phyloP scores from a whole-genome alignment of 1,140 invertebrate genomes.

The Halesus radiatus region DNA sequence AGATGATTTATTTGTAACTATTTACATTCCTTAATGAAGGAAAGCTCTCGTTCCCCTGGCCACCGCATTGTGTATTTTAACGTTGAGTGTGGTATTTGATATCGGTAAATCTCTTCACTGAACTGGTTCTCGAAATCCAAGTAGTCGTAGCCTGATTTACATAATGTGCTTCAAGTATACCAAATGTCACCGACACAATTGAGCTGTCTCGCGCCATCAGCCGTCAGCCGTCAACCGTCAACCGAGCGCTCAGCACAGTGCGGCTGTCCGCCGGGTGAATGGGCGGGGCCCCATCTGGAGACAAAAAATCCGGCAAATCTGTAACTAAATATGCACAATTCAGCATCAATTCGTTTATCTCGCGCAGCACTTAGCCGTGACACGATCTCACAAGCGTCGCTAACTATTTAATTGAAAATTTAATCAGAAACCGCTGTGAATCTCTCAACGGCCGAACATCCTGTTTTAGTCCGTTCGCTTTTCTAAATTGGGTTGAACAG shows the following conservation, averaged over 20 bases:
- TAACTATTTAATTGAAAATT: conserved; percentile 17
- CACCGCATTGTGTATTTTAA: background rate
- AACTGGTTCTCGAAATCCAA: conserved; percentile 34
- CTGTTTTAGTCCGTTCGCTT: background rate
- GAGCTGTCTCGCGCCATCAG: conserved; percentile 49
- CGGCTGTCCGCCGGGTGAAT: too few relatives aligned
- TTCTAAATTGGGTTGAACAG: background rate
- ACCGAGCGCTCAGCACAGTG: too few relatives aligned
- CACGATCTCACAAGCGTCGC: conserved; percentile 14
- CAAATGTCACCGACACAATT: conserved; percentile 52
- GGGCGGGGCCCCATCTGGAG: conserved; percentile 35
- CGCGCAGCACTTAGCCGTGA: conserved; percentile 17
- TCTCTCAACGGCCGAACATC: background rate
- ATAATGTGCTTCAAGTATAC: conserved; percentile 54
- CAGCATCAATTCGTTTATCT: conserved; percentile 28
- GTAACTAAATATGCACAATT: conserved; percentile 22
- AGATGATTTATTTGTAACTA: too few relatives aligned
- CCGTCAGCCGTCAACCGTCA: too few relatives aligned
- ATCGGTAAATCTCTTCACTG: conserved; percentile 43
- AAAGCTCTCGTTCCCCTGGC: too few relatives aligned
- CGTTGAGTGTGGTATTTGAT: conserved; percentile 19
- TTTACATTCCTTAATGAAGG: too few relatives aligned
- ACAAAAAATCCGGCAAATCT: conserved; percentile 42
- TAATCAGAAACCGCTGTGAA: background rate
- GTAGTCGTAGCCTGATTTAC: conserved; percentile 48